Evolutionary conservation across 2,888 invertebrate genomes (phyloP), one percentile per base, ranked within the genome.

Genomic region (Galerucella nymphaeae): DNA sequence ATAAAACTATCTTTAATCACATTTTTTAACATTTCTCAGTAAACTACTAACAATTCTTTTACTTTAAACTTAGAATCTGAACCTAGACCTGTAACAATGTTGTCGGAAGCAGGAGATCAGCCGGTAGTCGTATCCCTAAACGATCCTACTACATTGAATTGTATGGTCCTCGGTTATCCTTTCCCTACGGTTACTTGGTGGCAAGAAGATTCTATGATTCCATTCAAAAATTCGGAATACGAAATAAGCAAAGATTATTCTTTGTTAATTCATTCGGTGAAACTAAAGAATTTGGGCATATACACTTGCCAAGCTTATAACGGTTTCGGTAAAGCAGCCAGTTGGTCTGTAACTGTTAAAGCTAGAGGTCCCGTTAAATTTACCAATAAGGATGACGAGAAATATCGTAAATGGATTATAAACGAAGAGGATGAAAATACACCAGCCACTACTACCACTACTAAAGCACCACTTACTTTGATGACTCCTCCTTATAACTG

Each of bases 301-400:
- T 98, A 98, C 87, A 93, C 93, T 8, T 98, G 98, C 83, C 93
- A 94, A 82, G 97, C 95, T 5, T 97, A 93, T 86, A 97, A 97
- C 83, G 95, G 94, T 2, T 90, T 78, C 77, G 87, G 81, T 13
- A 91, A 91, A 78, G 92, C 96, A 6, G 93, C 93, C 0, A 92
- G 94, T 62, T 93, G 94, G 91, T 90, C 92, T 14, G 90, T 95
- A 9, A 89, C 90, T 0, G 89, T 97, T 14, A 91, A 91, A 82
- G 93, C 94, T 0, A 87, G 91, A 76, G 92, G 92, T 18, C 93
- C 94, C 0, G 91, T 92, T n/a, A 87, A 89, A 76, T 90, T 90
- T 42, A 82, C 87, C 14, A 85, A 86, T 74, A 88, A 89, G 3
- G 89, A 89, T 42, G 91, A 93, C 77, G 84, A 87, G 61, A 85